Conservation (phyloP, 2,888 invertebrate species). For the Mactromeris polynyma region DNA sequence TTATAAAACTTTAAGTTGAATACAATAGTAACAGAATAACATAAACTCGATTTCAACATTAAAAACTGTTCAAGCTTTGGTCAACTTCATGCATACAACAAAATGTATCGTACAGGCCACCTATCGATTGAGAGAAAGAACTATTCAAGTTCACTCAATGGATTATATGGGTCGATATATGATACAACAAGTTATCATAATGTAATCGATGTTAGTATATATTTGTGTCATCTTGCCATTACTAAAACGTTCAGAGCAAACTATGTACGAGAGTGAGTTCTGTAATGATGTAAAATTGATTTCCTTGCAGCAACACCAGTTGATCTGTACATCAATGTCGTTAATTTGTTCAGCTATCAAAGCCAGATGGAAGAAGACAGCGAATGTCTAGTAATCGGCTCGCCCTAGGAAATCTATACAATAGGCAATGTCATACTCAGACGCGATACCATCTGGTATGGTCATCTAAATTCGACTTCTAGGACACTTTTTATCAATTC, state of each 20-base stretch:
- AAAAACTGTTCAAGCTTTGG: neutral
- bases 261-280: neutral
- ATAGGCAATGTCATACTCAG: neutral
- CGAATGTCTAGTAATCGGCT: neutral
- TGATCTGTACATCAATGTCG: neutral
- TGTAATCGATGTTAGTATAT: neutral
- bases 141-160: neutral
- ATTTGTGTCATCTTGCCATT: neutral
- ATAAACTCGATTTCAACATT: neutral
- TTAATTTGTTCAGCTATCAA: neutral
- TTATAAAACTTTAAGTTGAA: neutral
- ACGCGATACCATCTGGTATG: neutral
- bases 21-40: neutral
- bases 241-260: neutral
- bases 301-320: neutral
- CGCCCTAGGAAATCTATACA: neutral
- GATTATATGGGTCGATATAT: neutral
- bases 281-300: neutral
- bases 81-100: neutral
- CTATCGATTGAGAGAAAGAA: too few species aligned
- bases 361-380: neutral
- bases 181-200: neutral
- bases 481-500: neutral
- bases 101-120: too few species aligned
- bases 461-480: neutral